phyloP scores from a whole-genome alignment of 1,140 invertebrate species.

The Homalodisca vitripennis region DNA sequence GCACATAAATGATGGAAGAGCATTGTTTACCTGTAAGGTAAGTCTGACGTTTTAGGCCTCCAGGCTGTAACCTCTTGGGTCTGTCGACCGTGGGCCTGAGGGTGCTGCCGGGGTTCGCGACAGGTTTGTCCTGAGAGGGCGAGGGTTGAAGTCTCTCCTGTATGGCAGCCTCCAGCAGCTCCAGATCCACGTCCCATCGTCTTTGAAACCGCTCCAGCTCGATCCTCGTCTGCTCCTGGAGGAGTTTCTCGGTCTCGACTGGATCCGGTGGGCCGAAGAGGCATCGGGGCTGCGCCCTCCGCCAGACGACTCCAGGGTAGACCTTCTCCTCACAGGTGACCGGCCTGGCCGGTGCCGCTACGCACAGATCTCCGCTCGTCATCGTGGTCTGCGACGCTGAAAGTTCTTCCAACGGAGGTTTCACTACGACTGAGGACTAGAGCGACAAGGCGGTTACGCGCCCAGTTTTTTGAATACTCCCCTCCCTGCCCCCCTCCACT shows the following conservation, averaged over 20 bases:
- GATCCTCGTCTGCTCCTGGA: constrained; percentile 18
- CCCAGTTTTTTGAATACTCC: constrained; percentile 6
- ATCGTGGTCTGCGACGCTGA: neutral
- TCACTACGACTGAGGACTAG: neutral
- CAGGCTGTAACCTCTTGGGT: neutral
- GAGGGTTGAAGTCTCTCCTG: constrained; percentile 2
- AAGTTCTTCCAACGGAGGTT: neutral
- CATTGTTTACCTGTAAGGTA: constrained; percentile 15
- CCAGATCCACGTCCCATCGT: constrained; percentile 1
- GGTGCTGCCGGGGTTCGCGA: neutral
- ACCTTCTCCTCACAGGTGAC: neutral
- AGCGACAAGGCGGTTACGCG: neutral
- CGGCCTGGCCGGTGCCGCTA: neutral
- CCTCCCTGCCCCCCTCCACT: neutral
- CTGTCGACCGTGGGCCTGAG: neutral
- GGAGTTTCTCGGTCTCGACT: neutral
- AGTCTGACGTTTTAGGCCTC: neutral
- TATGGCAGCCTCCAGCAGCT: neutral
- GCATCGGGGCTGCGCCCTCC: constrained; percentile 5
- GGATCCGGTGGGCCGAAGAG: constrained; percentile 24
- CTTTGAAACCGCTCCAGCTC: neutral
- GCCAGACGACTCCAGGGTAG: neutral
- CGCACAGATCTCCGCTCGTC: neutral
- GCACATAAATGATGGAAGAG: too few species aligned
- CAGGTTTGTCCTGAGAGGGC: neutral